These are phyloP conservation scores for Leucophora obtusa DNA, from an alignment of 2,888 invertebrate species.

Conservation along the genomic window DNA sequence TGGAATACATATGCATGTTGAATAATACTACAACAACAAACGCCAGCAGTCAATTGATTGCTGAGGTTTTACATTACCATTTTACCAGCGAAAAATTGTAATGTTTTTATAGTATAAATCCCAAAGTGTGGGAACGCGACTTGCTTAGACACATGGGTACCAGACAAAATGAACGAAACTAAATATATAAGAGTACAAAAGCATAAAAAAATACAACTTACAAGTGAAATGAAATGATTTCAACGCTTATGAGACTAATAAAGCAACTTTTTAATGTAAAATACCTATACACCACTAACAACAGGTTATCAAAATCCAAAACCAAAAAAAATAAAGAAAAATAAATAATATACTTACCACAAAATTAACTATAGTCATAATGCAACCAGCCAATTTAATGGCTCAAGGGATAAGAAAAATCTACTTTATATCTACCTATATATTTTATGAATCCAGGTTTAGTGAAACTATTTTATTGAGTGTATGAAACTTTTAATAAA, in stretches of 20 bases:
- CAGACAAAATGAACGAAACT: slow-evolving; percentile 19
- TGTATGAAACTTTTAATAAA: too few relatives aligned
- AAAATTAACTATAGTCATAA: slow-evolving; percentile 17
- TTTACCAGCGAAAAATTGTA: background rate
- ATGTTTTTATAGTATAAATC: slow-evolving; percentile 3
- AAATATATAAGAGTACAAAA: slow-evolving; percentile 42
- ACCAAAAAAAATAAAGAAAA: slow-evolving; percentile 20
- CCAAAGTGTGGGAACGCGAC: slow-evolving; percentile 63
- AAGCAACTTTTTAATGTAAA: slow-evolving; percentile 53
- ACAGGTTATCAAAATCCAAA: slow-evolving; percentile 55
- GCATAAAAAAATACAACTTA: background rate
- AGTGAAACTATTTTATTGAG: too few relatives aligned
- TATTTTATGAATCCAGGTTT: too few relatives aligned
- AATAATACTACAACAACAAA: slow-evolving; percentile 45
- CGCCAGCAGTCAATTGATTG: slow-evolving; percentile 42
- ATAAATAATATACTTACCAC: background rate
- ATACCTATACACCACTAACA: slow-evolving; percentile 26
- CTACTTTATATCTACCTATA: too few relatives aligned
- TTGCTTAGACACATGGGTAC: slow-evolving; percentile 59
- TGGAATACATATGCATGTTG: slow-evolving; percentile 43
- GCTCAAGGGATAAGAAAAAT: too few relatives aligned
- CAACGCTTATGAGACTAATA: slow-evolving; percentile 56
- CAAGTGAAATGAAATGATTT: slow-evolving; percentile 45
- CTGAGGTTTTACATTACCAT: slow-evolving; percentile 43
- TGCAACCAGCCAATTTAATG: slow-evolving; percentile 25